A percentile compares a stretch with the other conserved stretches of the same genome.
Evolutionary conservation across 2,113 vertebrate genomes (phyloP).

Genomic region (Isichthys henryi): DNA sequence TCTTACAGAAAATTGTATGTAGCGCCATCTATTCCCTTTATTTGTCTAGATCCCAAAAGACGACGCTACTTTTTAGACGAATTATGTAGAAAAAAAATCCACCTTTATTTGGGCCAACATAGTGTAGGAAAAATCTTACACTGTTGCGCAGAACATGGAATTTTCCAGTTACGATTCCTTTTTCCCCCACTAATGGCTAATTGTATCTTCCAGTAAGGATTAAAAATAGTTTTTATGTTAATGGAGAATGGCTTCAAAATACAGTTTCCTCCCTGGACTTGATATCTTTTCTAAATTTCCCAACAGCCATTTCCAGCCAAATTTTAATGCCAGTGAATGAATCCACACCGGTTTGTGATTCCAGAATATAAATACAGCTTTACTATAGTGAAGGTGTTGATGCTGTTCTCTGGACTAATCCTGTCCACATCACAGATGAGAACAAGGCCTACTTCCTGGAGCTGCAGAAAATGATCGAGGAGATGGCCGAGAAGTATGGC

Average conservation of each 20-base stretch:
- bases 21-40: background rate
- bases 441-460: constrained; percentile 79
- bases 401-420: background rate
- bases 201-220: background rate
- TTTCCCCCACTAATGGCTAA: background rate
- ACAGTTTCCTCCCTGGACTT: background rate
- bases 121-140: background rate
- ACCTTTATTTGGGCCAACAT: background rate
- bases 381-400: background rate
- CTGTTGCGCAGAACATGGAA: background rate
- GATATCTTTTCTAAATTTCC: background rate
- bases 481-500: constrained; percentile 74
- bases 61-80: no score
- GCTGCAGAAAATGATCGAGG: constrained; percentile 84
- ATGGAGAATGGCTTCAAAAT: background rate
- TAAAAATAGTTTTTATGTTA: background rate
- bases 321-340: background rate
- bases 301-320: background rate
- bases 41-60: background rate
- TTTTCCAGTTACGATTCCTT: background rate
- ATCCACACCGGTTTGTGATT: background rate
- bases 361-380: background rate
- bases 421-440: constrained; percentile 69
- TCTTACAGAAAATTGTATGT: background rate
- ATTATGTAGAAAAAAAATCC: background rate